These are phyloP conservation scores for Gryllus longicercus DNA, from an alignment of 2,888 invertebrate genomes.

Conservation along the genomic window DNA sequence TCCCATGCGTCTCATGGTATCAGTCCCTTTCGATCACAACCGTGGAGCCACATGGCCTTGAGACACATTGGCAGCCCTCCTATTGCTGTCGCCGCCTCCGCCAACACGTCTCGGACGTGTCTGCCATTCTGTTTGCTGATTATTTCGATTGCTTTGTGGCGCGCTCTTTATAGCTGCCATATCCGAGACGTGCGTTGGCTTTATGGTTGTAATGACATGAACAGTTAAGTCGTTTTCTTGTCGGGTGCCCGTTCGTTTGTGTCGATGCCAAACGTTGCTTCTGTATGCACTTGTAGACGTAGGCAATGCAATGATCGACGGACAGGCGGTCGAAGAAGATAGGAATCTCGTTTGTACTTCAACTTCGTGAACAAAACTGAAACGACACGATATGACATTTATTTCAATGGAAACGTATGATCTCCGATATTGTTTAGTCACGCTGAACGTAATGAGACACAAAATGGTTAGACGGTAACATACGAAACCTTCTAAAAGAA, in stretches of 20 bases:
- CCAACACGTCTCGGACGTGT: background rate
- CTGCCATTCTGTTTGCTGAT: background rate
- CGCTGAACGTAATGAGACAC: too few relatives aligned
- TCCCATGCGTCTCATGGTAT: background rate
- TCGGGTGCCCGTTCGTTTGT: background rate
- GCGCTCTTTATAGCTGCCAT: background rate
- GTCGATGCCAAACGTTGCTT: too few relatives aligned
- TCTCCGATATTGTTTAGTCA: too few relatives aligned
- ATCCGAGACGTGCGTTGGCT: background rate
- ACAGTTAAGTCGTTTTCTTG: conserved; percentile 17
- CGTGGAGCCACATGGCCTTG: background rate
- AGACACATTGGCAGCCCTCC: background rate
- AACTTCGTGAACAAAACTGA: too few relatives aligned
- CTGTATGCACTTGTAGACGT: too few relatives aligned
- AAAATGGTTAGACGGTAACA: too few relatives aligned
- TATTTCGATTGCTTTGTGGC: background rate
- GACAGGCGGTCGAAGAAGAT: too few relatives aligned
- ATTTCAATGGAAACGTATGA: too few relatives aligned
- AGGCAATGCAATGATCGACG: too few relatives aligned
- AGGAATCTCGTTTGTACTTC: too few relatives aligned
- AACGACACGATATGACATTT: too few relatives aligned
- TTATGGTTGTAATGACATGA: background rate
- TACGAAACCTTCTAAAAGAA: too few relatives aligned
- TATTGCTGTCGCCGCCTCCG: background rate
- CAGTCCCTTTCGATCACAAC: background rate